phyloP scores from a whole-genome alignment of 1,140 invertebrate genomes.

The Paraescarpia echinospica region DNA sequence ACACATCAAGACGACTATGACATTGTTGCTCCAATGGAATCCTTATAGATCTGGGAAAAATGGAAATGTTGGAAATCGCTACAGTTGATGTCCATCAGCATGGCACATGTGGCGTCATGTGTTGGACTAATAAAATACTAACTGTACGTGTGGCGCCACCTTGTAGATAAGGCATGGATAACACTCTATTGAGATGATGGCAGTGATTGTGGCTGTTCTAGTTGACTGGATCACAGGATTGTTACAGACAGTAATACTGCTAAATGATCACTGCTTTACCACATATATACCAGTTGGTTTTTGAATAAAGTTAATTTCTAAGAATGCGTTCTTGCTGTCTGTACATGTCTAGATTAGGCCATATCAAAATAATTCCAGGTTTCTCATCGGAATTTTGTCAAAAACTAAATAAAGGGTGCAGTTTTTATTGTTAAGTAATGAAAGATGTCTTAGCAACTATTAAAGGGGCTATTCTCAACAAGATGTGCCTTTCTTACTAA shows the following conservation, averaged over 20 bases:
- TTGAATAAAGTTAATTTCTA: constrained; percentile 7
- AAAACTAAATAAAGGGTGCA: no score
- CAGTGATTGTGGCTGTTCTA: background rate
- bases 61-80: background rate
- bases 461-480: no score
- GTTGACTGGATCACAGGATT: background rate
- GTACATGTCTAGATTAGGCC: background rate
- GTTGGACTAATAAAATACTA: background rate
- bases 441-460: no score
- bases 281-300: background rate
- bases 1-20: background rate
- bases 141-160: background rate
- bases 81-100: background rate
- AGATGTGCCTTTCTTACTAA: no score
- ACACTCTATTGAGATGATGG: background rate
- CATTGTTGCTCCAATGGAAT: background rate
- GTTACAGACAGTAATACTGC: background rate
- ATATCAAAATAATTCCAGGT: no score
- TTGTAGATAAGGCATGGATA: background rate
- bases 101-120: background rate
- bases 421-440: no score
- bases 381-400: no score
- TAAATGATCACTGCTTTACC: background rate
- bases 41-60: background rate
- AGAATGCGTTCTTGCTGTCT: background rate